Conservation (phyloP, 2,888 invertebrate species). For the Acanthococcus lagerstroemiae region DNA sequence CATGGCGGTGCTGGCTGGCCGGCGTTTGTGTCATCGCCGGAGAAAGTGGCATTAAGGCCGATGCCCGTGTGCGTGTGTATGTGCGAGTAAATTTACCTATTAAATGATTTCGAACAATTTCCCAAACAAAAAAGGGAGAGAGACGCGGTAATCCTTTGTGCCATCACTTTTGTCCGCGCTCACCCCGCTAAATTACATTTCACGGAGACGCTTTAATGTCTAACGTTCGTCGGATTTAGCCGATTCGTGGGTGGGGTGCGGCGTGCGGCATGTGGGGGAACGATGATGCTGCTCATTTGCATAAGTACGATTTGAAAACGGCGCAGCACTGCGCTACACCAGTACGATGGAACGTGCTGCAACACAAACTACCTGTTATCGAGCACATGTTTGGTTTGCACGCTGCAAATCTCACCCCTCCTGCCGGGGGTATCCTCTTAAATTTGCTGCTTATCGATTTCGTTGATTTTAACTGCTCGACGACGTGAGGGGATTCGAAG, state of each 20-base stretch:
- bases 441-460: too few relatives aligned
- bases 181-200: neutral
- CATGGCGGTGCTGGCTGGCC: too few relatives aligned
- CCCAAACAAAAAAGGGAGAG: conserved; percentile 4
- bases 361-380: neutral
- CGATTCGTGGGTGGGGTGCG: too few relatives aligned
- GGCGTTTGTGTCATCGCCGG: neutral
- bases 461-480: too few relatives aligned
- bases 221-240: neutral
- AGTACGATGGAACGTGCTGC: neutral
- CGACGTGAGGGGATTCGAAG: too few relatives aligned
- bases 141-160: conserved; percentile 5
- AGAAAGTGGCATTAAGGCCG: neutral
- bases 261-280: neutral
- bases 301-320: neutral
- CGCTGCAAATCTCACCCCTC: too few relatives aligned
- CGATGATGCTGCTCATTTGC: neutral
- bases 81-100: conserved; percentile 20
- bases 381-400: too few relatives aligned
- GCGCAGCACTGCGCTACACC: too few relatives aligned
- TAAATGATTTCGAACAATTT: conserved; percentile 24
- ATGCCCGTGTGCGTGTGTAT: neutral
- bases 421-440: too few relatives aligned
- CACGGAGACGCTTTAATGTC: neutral
- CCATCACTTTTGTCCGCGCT: conserved; percentile 7